phyloP scores from a whole-genome alignment of 1,140 invertebrate genomes.

The Stratiolaelaps scimitus region DNA sequence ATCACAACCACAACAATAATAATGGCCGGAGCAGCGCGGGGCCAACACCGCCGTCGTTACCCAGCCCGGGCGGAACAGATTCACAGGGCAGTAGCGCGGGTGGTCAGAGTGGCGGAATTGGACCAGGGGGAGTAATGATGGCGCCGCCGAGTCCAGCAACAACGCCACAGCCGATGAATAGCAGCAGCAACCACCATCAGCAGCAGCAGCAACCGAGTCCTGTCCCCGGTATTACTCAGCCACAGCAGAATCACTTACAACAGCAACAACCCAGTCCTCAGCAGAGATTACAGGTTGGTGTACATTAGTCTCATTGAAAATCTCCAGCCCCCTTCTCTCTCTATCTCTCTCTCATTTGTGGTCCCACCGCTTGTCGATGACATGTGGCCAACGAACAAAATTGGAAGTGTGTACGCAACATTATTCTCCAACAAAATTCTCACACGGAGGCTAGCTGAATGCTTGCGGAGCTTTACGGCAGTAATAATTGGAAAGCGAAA shows the following conservation, averaged over 20 bases:
- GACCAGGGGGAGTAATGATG: too few species aligned
- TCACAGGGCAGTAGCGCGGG: not conserved
- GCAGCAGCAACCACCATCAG: not conserved
- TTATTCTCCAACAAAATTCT: too few species aligned
- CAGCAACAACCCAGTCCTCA: slow-evolving; percentile 22
- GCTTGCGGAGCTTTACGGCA: too few species aligned
- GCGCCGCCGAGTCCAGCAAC: not conserved
- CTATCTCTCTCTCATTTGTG: too few species aligned
- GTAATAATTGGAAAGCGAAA: too few species aligned
- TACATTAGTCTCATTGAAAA: too few species aligned
- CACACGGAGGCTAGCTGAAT: too few species aligned
- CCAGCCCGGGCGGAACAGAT: not conserved
- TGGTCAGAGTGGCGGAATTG: too few species aligned
- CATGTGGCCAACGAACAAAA: too few species aligned
- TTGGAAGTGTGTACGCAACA: too few species aligned
- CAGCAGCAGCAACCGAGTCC: slow-evolving; percentile 4
- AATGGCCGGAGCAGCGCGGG: slow-evolving; percentile 25
- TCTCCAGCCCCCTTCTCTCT: too few species aligned
- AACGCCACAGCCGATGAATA: slow-evolving; percentile 10
- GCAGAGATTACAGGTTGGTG: slow-evolving; percentile 22
- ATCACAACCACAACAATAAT: not conserved
- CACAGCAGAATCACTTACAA: slow-evolving; percentile 4
- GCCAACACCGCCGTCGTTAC: slow-evolving; percentile 19
- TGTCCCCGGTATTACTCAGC: not conserved
- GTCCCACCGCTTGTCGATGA: too few species aligned